Base-by-base conservation (phyloP, 2,888 invertebrate genomes). In the Artemia sinica region DNA sequence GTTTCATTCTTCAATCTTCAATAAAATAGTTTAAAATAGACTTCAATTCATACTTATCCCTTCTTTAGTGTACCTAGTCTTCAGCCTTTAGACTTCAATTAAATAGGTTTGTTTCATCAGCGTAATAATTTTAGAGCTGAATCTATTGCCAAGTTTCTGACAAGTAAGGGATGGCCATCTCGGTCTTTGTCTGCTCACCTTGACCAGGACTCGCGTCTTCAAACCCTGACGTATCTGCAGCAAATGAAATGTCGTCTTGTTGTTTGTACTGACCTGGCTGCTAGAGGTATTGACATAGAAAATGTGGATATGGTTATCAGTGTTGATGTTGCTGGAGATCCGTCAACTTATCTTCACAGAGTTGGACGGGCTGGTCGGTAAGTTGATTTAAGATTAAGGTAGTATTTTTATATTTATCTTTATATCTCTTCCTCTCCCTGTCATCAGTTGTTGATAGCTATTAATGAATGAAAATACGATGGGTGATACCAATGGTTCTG, bases 301-400 rank as follows among this genome's bases (percentile, higher is more conserved):
- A 88, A 91, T 79, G 87, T 96, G 11, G 91, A 97, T 81, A 78
- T 98, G 71, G 89, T 98, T 0, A 83, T 98, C 10, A 96, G 97
- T 78, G 84, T 94, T 75, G 96, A 96, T 76, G 80, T 89, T 50
- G 92, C 97, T 0, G 75, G 76, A 72, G 86, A 89, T 75, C 82
- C 84, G 73, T 85, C 87, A 72, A 91, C 89, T 18, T 94, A 94
- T 80, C 82, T 94, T 72, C 97, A 98, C 80, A 82, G 97, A 75
- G 93, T 95, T 76, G 97, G 97, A 1, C 83, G 97, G 74, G 93
- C 95, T 65, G 97, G 97, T 0, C 82, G 97, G 71, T 97, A 58
- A 58, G 58, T 58, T 10, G 28, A 4, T 28, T 28, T 28, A 28
- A 28, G 28, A 28, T 28, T 28, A 28, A 28, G 28, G 4, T 2